A percentile compares a stretch with the other conserved stretches of the same genome.
Conservation (phyloP, 2,888 invertebrate species). For the Torymus tubicola region DNA sequence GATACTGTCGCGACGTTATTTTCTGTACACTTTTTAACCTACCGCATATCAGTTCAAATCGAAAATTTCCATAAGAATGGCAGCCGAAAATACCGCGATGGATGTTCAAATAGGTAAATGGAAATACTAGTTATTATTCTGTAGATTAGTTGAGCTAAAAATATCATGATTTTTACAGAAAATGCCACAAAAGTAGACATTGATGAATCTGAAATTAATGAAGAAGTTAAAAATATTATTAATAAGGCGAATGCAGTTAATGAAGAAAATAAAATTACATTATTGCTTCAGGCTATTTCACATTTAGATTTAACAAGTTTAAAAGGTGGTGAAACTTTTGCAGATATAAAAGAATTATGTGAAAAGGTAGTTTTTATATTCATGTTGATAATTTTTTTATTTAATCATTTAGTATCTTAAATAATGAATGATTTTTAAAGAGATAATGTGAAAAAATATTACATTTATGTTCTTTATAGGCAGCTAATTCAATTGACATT, state of each 20-base stretch:
- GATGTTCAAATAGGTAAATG: constrained; percentile 48
- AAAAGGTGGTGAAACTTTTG: constrained; percentile 87
- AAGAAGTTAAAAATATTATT: constrained; percentile 64
- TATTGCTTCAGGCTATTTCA: constrained; percentile 89
- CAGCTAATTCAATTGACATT: constrained; percentile 78
- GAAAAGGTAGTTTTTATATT: constrained; percentile 80
- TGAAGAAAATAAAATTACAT: constrained; percentile 81
- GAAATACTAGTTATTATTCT: constrained; percentile 1
- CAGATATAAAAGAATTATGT: constrained; percentile 89
- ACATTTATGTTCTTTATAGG: constrained; percentile 72
- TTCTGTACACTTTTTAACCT: constrained; percentile 9
- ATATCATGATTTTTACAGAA: constrained; percentile 42
- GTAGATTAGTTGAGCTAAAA: constrained; percentile 3
- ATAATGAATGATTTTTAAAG: not conserved
- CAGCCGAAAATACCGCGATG: constrained; percentile 19
- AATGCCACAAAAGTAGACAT: constrained; percentile 53
- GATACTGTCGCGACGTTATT: constrained; percentile 31
- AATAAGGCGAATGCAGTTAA: constrained; percentile 62
- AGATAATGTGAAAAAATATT: not conserved
- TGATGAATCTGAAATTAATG: constrained; percentile 63
- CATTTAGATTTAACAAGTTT: constrained; percentile 96
- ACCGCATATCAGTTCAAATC: not conserved
- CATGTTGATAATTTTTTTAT: not conserved
- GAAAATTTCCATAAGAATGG: constrained; percentile 44
- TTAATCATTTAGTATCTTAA: not conserved